Evolutionary conservation across 2,888 invertebrate genomes (phyloP).

Genomic region (Gastrophysa polygoni): DNA sequence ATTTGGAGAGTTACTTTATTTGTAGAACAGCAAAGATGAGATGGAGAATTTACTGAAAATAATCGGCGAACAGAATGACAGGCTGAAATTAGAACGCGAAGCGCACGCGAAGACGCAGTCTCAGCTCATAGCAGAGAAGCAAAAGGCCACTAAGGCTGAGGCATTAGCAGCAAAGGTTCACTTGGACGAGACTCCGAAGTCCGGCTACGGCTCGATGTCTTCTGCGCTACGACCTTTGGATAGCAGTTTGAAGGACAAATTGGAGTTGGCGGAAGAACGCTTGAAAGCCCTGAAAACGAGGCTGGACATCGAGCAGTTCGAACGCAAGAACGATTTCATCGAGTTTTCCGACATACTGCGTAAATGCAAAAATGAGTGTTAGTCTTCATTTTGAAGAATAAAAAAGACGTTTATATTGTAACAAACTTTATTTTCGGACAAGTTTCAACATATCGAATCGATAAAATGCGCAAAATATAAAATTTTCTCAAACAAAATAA

Average conservation of each 20-base stretch:
- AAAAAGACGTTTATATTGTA: too few relatives aligned
- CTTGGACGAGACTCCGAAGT: slow-evolving; percentile 54
- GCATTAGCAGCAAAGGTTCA: slow-evolving; percentile 62
- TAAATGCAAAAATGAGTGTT: background rate
- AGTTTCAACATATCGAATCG: too few relatives aligned
- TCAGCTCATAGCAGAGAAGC: slow-evolving; percentile 58
- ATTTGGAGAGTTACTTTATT: too few relatives aligned
- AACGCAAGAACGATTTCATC: slow-evolving; percentile 67
- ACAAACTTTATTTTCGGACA: too few relatives aligned
- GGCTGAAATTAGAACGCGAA: slow-evolving; percentile 64
- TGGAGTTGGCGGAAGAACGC: slow-evolving; percentile 71
- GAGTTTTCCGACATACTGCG: slow-evolving; percentile 53
- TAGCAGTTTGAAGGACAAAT: slow-evolving; percentile 49
- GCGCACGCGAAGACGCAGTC: slow-evolving; percentile 52
- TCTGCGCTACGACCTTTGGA: slow-evolving; percentile 20
- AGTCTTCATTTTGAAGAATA: background rate
- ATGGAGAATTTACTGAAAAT: slow-evolving; percentile 61
- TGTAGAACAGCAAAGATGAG: slow-evolving; percentile 7
- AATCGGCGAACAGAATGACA: slow-evolving; percentile 62
- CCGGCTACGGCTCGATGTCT: slow-evolving; percentile 26
- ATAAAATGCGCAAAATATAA: too few relatives aligned
- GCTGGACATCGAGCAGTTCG: slow-evolving; percentile 67
- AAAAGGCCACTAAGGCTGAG: slow-evolving; percentile 66
- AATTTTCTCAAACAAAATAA: too few relatives aligned
- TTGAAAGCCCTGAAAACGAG: slow-evolving; percentile 68